Conservation (phyloP, 2,113 vertebrate genomes). For the Carassius auratus region DNA sequence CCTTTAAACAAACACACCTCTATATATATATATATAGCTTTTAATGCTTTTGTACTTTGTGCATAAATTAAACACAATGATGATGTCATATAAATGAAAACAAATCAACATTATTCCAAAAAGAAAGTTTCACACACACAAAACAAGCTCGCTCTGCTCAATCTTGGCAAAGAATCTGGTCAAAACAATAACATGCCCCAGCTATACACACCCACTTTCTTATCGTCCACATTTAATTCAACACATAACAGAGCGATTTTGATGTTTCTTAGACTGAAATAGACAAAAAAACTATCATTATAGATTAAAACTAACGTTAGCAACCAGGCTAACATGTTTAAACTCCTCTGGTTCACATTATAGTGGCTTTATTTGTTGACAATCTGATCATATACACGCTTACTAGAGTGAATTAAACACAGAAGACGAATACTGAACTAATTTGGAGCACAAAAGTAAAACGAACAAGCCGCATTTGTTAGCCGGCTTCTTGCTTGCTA, state of each 20-base stretch:
- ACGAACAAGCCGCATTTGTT: background rate
- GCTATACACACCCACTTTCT: constrained; percentile 9
- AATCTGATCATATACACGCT: background rate
- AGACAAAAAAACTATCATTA: no score
- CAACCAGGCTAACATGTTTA: constrained; percentile 14
- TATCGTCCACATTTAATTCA: background rate
- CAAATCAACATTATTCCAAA: background rate
- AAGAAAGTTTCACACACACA: background rate
- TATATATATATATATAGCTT: background rate
- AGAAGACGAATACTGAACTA: background rate
- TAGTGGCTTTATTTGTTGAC: background rate
- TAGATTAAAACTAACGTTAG: background rate
- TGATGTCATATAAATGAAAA: background rate
- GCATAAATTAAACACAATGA: background rate
- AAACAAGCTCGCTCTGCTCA: background rate
- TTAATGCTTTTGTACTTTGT: background rate
- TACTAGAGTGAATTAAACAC: background rate
- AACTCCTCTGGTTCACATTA: background rate
- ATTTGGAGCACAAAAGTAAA: background rate
- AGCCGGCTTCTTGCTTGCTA: background rate
- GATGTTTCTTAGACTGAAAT: background rate
- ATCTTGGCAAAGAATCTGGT: background rate
- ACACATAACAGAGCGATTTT: background rate
- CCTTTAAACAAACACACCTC: background rate
- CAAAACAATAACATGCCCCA: constrained; percentile 10